A percentile compares a stretch with the other conserved stretches of the same genome.
Evolutionary conservation across 2,888 invertebrate species (phyloP).

Genomic region (Tetragonula carbonaria): DNA sequence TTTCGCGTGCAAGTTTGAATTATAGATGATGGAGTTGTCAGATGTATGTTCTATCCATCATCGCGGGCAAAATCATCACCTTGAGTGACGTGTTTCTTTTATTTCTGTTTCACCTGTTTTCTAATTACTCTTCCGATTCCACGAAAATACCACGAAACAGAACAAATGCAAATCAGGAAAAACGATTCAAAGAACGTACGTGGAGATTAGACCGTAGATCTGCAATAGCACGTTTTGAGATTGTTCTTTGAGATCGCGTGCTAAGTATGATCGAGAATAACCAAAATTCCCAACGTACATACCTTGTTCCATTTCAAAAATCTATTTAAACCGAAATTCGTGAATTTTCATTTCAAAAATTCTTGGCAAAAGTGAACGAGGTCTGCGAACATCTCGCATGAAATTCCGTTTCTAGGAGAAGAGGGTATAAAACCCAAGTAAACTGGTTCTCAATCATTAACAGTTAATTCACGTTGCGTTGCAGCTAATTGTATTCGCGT

Average conservation of each 20-base stretch:
- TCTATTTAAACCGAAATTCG: neutral
- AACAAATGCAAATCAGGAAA: neutral
- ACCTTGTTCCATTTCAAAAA: no score
- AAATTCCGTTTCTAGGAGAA: neutral
- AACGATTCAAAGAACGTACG: neutral
- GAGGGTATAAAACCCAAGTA: no score
- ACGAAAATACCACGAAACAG: neutral
- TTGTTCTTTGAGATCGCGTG: neutral
- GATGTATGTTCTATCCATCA: neutral
- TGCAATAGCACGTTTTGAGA: neutral
- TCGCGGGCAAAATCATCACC: neutral
- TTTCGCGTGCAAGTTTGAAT: neutral
- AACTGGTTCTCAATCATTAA: neutral
- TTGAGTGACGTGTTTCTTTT: no score
- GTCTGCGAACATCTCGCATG: neutral
- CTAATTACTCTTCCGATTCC: neutral
- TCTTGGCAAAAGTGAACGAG: neutral
- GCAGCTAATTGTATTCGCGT: neutral
- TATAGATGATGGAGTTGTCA: neutral
- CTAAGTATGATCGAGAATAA: neutral
- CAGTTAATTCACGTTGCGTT: neutral
- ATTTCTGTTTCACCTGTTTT: neutral
- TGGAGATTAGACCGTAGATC: neutral
- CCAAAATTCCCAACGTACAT: neutral
- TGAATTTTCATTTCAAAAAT: neutral